These are phyloP conservation scores for Caenorhabditis virilis DNA, from an alignment of 2,888 invertebrate genomes.

Conservation along the genomic window DNA sequence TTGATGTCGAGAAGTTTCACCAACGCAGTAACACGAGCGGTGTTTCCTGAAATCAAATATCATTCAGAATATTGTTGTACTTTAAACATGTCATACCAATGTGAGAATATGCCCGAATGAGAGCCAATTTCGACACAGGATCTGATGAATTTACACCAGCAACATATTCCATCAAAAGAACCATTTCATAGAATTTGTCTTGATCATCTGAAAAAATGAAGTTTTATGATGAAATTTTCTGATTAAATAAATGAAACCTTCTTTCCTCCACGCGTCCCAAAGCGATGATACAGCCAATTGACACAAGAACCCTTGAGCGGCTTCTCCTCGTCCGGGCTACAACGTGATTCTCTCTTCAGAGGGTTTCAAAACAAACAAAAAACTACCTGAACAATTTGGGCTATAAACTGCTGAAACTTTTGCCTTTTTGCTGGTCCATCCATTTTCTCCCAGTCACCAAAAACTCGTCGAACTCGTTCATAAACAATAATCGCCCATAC, in stretches of 20 bases:
- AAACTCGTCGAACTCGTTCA: constrained; percentile 21
- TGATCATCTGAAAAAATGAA: constrained; percentile 63
- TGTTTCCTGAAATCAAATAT: constrained; percentile 12
- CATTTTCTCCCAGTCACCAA: constrained; percentile 23
- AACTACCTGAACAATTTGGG: constrained; percentile 27
- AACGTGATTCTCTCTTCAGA: not conserved
- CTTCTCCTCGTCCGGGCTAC: constrained; percentile 18
- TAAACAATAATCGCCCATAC: constrained; percentile 26
- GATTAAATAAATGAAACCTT: constrained; percentile 9
- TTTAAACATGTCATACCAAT: constrained; percentile 26
- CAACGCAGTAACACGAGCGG: constrained; percentile 25
- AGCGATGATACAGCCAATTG: constrained; percentile 16
- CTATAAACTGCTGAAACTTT: constrained; percentile 30
- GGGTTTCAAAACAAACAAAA: not conserved
- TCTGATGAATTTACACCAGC: constrained; percentile 27
- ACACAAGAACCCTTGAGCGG: constrained; percentile 18
- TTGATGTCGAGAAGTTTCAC: constrained; percentile 55
- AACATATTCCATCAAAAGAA: constrained; percentile 78
- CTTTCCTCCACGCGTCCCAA: constrained; percentile 33
- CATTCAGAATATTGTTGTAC: not conserved
- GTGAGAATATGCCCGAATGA: constrained; percentile 35
- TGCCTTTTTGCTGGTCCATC: constrained; percentile 7
- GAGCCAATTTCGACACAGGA: constrained; percentile 28
- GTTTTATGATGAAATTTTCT: constrained; percentile 1
- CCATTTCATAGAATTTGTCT: constrained; percentile 69